Base-by-base conservation (phyloP, 2,797 vertebrate genomes). In the Bufotes viridis region DNA sequence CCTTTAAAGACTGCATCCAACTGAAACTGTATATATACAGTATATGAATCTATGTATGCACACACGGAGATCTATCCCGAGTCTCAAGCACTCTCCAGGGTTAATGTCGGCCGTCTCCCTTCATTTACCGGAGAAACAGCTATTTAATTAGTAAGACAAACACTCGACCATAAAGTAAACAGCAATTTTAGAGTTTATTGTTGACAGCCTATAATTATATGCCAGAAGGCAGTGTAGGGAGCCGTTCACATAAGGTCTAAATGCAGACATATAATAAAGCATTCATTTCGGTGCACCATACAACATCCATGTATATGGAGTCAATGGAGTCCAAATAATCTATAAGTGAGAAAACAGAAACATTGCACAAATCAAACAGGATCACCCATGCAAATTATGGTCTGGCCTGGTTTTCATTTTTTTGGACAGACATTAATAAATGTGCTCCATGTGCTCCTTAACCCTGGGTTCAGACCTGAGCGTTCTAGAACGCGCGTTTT, bases 81-180 rank as follows among this genome's bases (percentile, higher is more conserved):
- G 67, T 34, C 34, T 17, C 34, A 22, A 17, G 42, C 42, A 75
- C 20, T 20, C 20, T 22, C 72, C 72, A 63, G 81, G 83, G 87
- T 85, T 74, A 78, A 88, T 72, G 17, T 51, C 63, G 42, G 11
- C 70, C 10, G 72, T n/a, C 51, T 88, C 63, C 34, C 29, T 81
- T 85, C 78, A 57, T 84, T 88, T 81, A 65, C 26, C 49, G 49
- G 49, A 57, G 78, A 58, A 85, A 82, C 67, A 82, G 78, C 53
- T 65, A 81, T 89, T 85, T 85, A 89, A 89, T 89, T 85, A 85
- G 87, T 75, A 85, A 89, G 78, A 82, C 67, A 85, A 89, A 89
- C 78, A 88, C 15, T 85, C 83, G 53, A 76, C n/a, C 42, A 84
- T 60, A 81, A 89, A 85, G 87, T 89, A 89, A 89, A 89, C 84